Evolutionary conservation across 2,888 invertebrate species (phyloP).

Genomic region (Trissonchulus sp.): DNA sequence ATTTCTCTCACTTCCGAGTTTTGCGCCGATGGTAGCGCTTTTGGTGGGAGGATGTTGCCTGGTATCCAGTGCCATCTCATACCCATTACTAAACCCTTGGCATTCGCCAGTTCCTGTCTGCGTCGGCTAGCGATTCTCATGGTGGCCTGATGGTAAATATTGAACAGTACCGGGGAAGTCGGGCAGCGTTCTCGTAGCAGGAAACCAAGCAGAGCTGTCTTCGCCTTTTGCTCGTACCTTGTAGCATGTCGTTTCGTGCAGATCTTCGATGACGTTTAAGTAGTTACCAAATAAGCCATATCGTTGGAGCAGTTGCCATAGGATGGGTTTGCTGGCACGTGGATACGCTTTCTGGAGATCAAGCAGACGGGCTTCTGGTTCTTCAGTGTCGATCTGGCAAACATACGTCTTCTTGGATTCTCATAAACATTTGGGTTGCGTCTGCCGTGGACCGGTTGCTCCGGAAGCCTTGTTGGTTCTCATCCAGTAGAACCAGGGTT

Average conservation of each 20-base stretch:
- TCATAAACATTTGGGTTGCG: conserved; percentile 18
- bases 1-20: conserved; percentile 1
- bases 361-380: conserved; percentile 7
- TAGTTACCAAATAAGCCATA: conserved; percentile 11
- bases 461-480: conserved; percentile 6
- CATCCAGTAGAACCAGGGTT: not conserved
- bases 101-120: not conserved
- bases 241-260: conserved; percentile 18
- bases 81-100: not conserved
- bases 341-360: conserved; percentile 18
- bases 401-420: conserved; percentile 4
- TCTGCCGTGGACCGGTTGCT: not conserved
- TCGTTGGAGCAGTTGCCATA: conserved; percentile 11
- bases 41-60: conserved; percentile 6
- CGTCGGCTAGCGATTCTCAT: not conserved
- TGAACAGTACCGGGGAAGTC: not conserved
- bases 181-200: conserved; percentile 7
- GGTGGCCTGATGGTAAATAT: conserved; percentile 2
- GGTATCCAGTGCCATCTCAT: conserved; percentile 6
- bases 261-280: conserved; percentile 5
- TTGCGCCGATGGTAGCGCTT: not conserved
- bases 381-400: not conserved
- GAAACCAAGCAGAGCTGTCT: not conserved
- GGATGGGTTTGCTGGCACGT: conserved; percentile 6
- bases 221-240: not conserved